These are phyloP conservation scores for Conopomorpha cramerella DNA, from an alignment of 1,140 invertebrate genomes.

Conservation along the genomic window DNA sequence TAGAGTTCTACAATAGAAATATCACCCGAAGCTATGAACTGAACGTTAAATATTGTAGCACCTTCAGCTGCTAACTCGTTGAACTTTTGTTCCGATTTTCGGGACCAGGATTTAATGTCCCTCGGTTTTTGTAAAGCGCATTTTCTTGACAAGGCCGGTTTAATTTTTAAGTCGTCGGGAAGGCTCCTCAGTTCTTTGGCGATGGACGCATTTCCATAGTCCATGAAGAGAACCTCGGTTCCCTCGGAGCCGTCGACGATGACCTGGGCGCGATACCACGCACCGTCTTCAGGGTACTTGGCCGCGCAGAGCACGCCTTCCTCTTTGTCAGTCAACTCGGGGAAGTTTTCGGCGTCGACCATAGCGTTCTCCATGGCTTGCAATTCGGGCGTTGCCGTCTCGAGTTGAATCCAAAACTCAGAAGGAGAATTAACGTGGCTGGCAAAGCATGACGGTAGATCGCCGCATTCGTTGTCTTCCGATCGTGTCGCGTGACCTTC, in stretches of 20 bases:
- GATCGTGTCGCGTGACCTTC: conserved; percentile 56
- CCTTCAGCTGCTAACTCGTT: conserved; percentile 66
- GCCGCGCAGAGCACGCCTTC: conserved; percentile 69
- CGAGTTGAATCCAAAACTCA: conserved; percentile 75
- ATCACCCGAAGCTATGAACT: conserved; percentile 67
- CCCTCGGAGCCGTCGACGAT: conserved; percentile 64
- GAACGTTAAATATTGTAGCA: conserved; percentile 66
- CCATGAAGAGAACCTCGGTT: conserved; percentile 72
- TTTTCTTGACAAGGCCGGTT: conserved; percentile 65
- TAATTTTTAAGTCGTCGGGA: conserved; percentile 65
- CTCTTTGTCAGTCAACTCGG: conserved; percentile 48
- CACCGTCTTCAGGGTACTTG: conserved; percentile 69
- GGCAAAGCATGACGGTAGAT: conserved; percentile 63
- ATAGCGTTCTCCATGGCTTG: conserved; percentile 67
- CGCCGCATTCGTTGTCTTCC: conserved; percentile 52
- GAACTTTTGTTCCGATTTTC: conserved; percentile 67
- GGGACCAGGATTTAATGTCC: conserved; percentile 65
- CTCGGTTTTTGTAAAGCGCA: conserved; percentile 67
- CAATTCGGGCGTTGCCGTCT: conserved; percentile 63
- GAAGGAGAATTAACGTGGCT: conserved; percentile 69
- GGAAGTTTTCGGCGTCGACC: conserved; percentile 57
- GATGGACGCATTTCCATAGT: conserved; percentile 73
- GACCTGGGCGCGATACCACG: conserved; percentile 73
- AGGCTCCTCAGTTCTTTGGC: conserved; percentile 64
- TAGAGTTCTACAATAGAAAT: conserved; percentile 68